phyloP scores from a whole-genome alignment of 1,140 invertebrate genomes.

The Lepidurus arcticus region DNA sequence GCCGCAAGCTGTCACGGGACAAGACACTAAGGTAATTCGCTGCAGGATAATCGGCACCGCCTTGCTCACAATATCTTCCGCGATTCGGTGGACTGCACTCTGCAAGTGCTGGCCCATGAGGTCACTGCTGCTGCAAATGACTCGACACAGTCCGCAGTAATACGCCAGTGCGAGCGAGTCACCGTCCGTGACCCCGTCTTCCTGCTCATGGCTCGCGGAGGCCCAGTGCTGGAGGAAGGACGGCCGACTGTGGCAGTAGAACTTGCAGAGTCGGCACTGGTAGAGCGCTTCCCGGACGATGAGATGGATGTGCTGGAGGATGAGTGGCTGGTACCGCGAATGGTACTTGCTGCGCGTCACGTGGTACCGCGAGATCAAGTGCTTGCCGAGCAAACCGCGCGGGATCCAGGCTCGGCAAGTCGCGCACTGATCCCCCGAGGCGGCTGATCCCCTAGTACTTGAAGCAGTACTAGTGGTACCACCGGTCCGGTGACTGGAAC shows the following conservation, averaged over 20 bases:
- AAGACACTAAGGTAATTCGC: constrained; percentile 51
- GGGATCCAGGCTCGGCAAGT: constrained; percentile 63
- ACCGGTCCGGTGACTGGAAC: not conserved
- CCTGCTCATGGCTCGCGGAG: constrained; percentile 53
- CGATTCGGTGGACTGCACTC: constrained; percentile 59
- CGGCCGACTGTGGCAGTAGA: constrained; percentile 70
- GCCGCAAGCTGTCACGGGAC: constrained; percentile 51
- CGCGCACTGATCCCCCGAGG: constrained; percentile 48
- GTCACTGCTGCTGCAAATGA: constrained; percentile 57
- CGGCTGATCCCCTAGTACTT: constrained; percentile 43
- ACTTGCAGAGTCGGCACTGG: constrained; percentile 73
- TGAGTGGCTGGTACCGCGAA: constrained; percentile 49
- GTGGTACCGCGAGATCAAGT: constrained; percentile 76
- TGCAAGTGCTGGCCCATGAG: constrained; percentile 64
- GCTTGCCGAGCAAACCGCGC: constrained; percentile 66
- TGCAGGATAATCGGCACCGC: constrained; percentile 72
- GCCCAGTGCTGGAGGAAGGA: constrained; percentile 62
- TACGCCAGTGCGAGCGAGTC: constrained; percentile 47
- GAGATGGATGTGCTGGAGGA: constrained; percentile 67
- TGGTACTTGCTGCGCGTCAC: constrained; percentile 47
- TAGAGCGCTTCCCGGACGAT: constrained; percentile 73
- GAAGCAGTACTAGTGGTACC: not conserved
- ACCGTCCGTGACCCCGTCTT: constrained; percentile 15
- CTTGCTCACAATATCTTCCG: constrained; percentile 64
- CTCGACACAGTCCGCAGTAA: constrained; percentile 70